Base-by-base conservation (phyloP, 2,888 invertebrate species). In the Pammene aurita region DNA sequence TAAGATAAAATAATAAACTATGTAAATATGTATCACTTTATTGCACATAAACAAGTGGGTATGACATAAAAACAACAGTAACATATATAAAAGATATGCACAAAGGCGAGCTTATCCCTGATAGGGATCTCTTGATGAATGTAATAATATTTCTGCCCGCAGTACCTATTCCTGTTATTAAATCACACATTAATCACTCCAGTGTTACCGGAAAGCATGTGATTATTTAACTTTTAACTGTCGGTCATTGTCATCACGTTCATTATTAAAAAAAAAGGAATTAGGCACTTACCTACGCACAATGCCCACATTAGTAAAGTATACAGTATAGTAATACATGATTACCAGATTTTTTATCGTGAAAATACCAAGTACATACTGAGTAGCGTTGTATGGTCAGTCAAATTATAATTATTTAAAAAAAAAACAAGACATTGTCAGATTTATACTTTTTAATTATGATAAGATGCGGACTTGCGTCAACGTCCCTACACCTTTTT, bases 361-460 rank as follows among this genome's bases (percentile, higher is more conserved):
- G 26, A 26, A 26, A 26, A 26, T 38, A 38, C 7, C 38, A 38
- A 38, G 38, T 6, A 5, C 2, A 38, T 26, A 41, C 38, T 14
- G 38, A 26, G n/a, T 16, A 7, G n/a, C 11, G 38, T n/a, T 34
- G n/a, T 41, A 5, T 13, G n/a, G 26, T 41, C 18, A 26, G 26
- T 41, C 16, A 58, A 66, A 58, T 6, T 41, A 38, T 48, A 48
- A 57, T 57, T 57, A 50, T 57, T 66, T 65, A 46, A 9, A 48
- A 48, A 18, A 18, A 10, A 16, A 16, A 13, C n/a, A 55, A 48
- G 26, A 62, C 26, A 50, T 56, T 67, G 48, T 48, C 26, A 50
- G 34, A 62, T 48, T 26, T 26, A 57, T 44, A 63, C 56, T 56
- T 67, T 67, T 63, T 67, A 56, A 62, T 62, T 63, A 57, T 57